phyloP scores from a whole-genome alignment of 1,140 invertebrate species.

The Zaprionus gabonicus region DNA sequence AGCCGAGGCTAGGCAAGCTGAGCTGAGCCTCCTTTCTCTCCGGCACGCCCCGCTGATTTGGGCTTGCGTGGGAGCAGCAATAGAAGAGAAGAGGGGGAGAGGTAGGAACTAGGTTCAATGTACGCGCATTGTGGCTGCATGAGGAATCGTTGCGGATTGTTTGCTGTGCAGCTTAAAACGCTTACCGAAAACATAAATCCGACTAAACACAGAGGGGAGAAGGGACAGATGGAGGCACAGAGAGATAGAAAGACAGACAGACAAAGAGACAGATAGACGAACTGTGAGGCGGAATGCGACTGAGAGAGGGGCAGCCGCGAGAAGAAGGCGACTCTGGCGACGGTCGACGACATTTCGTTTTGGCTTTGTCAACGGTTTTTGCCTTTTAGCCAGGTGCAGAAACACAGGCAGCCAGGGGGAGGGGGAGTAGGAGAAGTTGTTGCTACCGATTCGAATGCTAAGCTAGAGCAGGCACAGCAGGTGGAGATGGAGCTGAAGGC shows the following conservation, averaged over 20 bases:
- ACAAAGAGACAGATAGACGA: not conserved
- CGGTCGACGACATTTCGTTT: constrained; percentile 63
- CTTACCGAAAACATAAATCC: constrained; percentile 81
- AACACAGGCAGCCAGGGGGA: constrained; percentile 58
- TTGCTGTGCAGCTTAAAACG: constrained; percentile 77
- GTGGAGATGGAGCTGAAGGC: not conserved
- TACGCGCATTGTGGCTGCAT: constrained; percentile 41
- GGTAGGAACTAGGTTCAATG: constrained; percentile 65
- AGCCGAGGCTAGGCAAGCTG: not conserved
- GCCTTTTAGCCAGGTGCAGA: constrained; percentile 78
- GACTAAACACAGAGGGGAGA: constrained; percentile 46
- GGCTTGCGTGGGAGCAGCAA: not conserved
- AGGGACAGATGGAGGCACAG: constrained; percentile 4
- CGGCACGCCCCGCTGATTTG: not conserved
- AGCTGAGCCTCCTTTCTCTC: not conserved
- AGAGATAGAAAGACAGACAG: constrained; percentile 18
- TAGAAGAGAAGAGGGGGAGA: not conserved
- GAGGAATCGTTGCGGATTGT: constrained; percentile 40
- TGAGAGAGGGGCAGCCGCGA: not conserved
- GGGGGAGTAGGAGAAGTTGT: not conserved
- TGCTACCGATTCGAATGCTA: not conserved
- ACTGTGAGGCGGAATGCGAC: not conserved
- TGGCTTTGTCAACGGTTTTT: constrained; percentile 78
- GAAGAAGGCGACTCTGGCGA: not conserved
- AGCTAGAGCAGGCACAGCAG: constrained; percentile 5